Evolutionary conservation across 2,113 vertebrate genomes (phyloP).

Genomic region (Istiophorus platypterus): DNA sequence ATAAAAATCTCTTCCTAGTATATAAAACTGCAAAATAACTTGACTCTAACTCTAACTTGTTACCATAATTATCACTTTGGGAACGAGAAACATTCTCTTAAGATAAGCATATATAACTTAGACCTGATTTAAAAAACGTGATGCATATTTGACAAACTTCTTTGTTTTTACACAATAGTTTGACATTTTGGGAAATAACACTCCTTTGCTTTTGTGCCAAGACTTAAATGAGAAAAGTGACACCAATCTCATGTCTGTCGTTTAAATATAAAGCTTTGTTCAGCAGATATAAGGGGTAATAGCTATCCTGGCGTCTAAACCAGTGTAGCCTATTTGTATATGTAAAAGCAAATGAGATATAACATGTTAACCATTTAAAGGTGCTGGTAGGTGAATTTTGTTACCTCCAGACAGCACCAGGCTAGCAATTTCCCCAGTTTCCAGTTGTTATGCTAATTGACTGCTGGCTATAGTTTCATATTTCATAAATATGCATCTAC

Average conservation of each 20-base stretch:
- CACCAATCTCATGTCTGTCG: no score
- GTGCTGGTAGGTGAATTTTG: no score
- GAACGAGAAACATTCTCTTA: background rate
- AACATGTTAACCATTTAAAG: background rate
- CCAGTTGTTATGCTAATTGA: background rate
- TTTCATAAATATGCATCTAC: background rate
- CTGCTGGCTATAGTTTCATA: background rate
- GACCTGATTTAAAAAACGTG: no score
- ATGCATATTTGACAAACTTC: background rate
- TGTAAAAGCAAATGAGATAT: background rate
- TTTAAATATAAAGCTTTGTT: no score
- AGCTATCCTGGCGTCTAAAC: no score
- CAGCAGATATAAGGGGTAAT: background rate
- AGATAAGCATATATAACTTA: background rate
- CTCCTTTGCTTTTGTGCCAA: background rate
- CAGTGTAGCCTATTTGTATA: background rate
- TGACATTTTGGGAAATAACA: no score
- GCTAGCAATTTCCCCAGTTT: background rate
- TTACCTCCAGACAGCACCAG: no score
- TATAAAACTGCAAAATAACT: background rate
- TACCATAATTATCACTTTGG: background rate
- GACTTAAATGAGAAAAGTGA: no score
- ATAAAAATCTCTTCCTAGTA: background rate
- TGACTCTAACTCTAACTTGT: background rate
- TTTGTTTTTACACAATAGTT: background rate